phyloP scores from a whole-genome alignment of 2,888 invertebrate species.

The Lissocephala sabroskyi region DNA sequence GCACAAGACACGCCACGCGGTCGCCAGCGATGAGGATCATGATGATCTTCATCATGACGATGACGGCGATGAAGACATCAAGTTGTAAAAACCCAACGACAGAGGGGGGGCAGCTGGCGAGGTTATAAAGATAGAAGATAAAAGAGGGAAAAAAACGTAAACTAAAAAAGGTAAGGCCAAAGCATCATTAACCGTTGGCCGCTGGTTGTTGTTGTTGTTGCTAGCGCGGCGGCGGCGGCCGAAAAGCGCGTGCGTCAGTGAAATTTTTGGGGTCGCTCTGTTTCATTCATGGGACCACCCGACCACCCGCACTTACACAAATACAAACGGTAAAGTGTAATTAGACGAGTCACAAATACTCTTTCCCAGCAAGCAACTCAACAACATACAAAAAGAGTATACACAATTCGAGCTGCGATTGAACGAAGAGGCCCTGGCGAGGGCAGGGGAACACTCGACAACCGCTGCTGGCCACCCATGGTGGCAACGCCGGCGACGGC shows the following conservation, averaged over 20 bases:
- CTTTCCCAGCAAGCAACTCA: too few relatives aligned
- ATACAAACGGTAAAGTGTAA: too few relatives aligned
- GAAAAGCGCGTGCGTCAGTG: slow-evolving; percentile 50
- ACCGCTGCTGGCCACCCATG: too few relatives aligned
- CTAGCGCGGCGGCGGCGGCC: slow-evolving; percentile 12
- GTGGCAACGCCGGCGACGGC: too few relatives aligned
- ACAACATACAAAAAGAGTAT: too few relatives aligned
- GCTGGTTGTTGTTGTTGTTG: not conserved
- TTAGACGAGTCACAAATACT: too few relatives aligned
- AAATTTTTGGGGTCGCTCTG: slow-evolving; percentile 28
- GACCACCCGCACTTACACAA: slow-evolving; percentile 49
- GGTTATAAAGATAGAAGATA: slow-evolving; percentile 11
- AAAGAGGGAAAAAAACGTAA: slow-evolving; percentile 1
- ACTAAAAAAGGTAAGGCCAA: slow-evolving; percentile 14
- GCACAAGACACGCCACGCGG: slow-evolving; percentile 33
- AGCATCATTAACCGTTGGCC: slow-evolving; percentile 4
- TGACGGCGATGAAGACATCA: slow-evolving; percentile 63
- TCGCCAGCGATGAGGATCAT: slow-evolving; percentile 13
- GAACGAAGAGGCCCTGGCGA: too few relatives aligned
- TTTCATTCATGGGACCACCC: slow-evolving; percentile 15
- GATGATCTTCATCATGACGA: slow-evolving; percentile 1
- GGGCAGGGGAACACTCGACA: too few relatives aligned
- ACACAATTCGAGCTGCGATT: too few relatives aligned
- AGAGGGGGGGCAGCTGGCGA: slow-evolving; percentile 7
- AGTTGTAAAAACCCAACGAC: slow-evolving; percentile 56